A percentile compares a stretch with the other conserved stretches of the same genome.
Evolutionary conservation across 2,113 vertebrate genomes (phyloP).

Genomic region (Pseudopipra pipra): DNA sequence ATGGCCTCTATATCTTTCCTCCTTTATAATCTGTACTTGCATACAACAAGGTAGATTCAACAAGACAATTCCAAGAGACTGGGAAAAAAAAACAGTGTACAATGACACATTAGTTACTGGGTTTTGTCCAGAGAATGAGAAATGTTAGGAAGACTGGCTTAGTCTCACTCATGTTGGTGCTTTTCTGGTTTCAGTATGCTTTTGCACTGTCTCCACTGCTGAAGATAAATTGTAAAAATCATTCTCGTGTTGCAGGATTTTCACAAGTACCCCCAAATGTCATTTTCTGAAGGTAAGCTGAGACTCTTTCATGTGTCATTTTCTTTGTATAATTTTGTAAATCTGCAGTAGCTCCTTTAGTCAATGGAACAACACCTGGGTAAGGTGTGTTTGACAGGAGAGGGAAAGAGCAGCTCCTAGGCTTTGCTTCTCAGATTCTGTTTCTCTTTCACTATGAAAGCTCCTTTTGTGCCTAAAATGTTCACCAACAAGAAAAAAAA

Average conservation of each 20-base stretch:
- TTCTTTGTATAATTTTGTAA: background rate
- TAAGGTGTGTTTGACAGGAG: background rate
- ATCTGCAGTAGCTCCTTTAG: background rate
- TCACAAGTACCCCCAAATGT: background rate
- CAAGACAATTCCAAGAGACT: background rate
- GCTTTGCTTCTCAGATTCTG: background rate
- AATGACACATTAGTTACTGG: background rate
- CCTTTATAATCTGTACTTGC: background rate
- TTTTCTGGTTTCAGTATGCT: background rate
- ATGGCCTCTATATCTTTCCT: background rate
- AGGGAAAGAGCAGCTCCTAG: background rate
- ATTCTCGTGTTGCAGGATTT: background rate
- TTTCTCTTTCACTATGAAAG: background rate
- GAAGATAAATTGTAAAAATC: background rate
- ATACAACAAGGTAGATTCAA: background rate
- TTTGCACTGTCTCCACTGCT: background rate
- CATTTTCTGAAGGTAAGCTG: background rate
- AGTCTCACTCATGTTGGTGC: background rate
- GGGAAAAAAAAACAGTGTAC: background rate
- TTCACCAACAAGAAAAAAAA: background rate
- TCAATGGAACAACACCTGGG: background rate
- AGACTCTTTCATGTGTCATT: background rate
- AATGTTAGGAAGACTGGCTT: background rate
- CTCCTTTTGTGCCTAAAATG: background rate
- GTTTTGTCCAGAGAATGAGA: background rate